Evolutionary conservation across 2,888 invertebrate species (phyloP).

Genomic region (Dolichomitus sp.): DNA sequence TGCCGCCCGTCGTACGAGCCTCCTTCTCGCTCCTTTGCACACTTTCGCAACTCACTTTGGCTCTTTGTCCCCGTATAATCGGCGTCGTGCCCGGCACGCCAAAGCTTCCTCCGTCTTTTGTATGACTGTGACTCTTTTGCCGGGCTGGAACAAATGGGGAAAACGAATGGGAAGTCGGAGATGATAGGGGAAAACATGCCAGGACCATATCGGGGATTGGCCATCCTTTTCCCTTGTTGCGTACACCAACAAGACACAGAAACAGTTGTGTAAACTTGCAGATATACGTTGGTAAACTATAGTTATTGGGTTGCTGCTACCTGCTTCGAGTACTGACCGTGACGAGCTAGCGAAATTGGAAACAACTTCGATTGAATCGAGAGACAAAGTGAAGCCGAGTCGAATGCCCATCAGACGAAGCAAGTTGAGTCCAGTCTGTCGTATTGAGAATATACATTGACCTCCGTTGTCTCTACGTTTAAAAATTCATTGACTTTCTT

Average conservation of each 20-base stretch:
- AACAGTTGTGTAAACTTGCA: neutral
- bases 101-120: conserved; percentile 61
- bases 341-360: conserved; percentile 54
- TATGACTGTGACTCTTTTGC: conserved; percentile 34
- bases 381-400: conserved; percentile 41
- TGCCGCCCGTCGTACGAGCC: conserved; percentile 39
- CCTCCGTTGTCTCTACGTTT: neutral
- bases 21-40: conserved; percentile 40
- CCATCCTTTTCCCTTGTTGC: neutral
- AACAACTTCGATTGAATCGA: conserved; percentile 53
- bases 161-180: neutral
- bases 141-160: neutral
- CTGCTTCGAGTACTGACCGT: conserved; percentile 33
- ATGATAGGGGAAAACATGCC: neutral
- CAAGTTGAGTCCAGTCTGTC: neutral
- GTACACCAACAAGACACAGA: neutral
- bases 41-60: conserved; percentile 51
- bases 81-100: conserved; percentile 52
- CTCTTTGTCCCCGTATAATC: conserved; percentile 62
- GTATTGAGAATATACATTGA: neutral
- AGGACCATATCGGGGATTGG: conserved; percentile 6
- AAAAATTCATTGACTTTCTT: neutral
- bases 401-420: conserved; percentile 6
- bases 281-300: conserved; percentile 9
- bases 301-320: conserved; percentile 6